Base-by-base conservation (phyloP, 2,888 invertebrate species). In the Rotaria macrura region DNA sequence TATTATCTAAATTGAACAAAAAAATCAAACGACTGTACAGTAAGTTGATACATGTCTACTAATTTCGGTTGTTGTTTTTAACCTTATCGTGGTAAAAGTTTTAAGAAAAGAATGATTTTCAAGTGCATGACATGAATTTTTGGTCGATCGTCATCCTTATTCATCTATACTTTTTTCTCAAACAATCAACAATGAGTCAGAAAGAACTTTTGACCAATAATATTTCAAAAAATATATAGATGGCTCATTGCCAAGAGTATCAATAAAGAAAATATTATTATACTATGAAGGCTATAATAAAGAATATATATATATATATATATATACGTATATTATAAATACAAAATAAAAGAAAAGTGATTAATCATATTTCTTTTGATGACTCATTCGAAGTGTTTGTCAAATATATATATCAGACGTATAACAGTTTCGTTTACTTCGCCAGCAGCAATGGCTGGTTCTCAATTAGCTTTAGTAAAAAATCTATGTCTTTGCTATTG, bases 401-500 rank as follows among this genome's bases (percentile, higher is more conserved):
- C 65, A 65, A 65, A 34, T 65, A 57, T 10, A 12, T 29, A n/a
- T n/a, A 47, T 47, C 47, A 47, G 47, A 14, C 47, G 14, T 47
- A 47, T n/a, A 14, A 34, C 34, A 20, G 17, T 14, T 34, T 65
- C 34, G 65, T 65, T 25, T 54, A 9, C 10, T 25, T 54, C 25
- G 52, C 23, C 54, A 54, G 54, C 54, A 54, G 4, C 5, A 1
- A 65, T 65, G 65, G 34, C 65, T 34, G 65, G 65, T 65, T 65
- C 65, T 34, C 65, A 65, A 34, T 34, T 34, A 65, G 34, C 34
- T 17, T 34, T 79, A 25, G n/a, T 79, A 9, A 79, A 79, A 79
- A 79, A 79, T 43, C n/a, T 79, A 43, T 79, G 79, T 79, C 79
- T 79, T n/a, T 79, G 79, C 43, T 79, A 79, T 43, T 79, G 79